These are phyloP conservation scores for Poecilia gillii DNA, from an alignment of 2,797 vertebrate species.

Conservation along the genomic window DNA sequence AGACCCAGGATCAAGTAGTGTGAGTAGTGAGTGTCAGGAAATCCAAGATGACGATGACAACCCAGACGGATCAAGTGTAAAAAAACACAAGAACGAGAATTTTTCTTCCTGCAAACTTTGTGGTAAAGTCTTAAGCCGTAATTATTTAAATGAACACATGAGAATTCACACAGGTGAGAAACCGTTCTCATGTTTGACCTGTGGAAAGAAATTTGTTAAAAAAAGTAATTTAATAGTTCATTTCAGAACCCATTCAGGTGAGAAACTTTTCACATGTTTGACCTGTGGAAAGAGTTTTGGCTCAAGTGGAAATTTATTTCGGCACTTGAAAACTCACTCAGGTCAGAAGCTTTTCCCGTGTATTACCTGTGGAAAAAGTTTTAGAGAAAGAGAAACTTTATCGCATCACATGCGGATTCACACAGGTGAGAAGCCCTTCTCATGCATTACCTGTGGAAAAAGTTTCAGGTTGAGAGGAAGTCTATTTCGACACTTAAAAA, in stretches of 20 bases:
- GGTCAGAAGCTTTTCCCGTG: not conserved
- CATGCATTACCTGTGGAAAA: not conserved
- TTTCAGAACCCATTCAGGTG: not conserved
- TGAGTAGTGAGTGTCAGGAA: not conserved
- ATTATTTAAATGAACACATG: conserved; percentile 1
- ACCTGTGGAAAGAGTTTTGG: not conserved
- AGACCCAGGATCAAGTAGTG: not conserved
- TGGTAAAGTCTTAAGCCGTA: not conserved
- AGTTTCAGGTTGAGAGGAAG: not conserved
- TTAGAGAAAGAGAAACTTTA: not conserved
- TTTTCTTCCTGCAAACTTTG: conserved; percentile 1
- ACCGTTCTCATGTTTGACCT: not conserved
- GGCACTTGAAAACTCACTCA: not conserved
- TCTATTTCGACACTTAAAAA: not conserved
- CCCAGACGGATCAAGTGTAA: not conserved
- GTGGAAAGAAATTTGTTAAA: not conserved
- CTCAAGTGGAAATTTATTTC: conserved; percentile 1
- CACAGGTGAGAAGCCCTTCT: not conserved
- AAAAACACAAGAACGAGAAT: not conserved
- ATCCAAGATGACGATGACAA: not conserved
- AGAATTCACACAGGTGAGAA: not conserved
- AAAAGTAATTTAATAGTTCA: not conserved
- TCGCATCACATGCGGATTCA: not conserved
- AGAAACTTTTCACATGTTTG: not conserved
- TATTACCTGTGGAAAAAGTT: not conserved